Conservation (phyloP, 2,797 vertebrate species). For the Sarcoramphus papa region DNA sequence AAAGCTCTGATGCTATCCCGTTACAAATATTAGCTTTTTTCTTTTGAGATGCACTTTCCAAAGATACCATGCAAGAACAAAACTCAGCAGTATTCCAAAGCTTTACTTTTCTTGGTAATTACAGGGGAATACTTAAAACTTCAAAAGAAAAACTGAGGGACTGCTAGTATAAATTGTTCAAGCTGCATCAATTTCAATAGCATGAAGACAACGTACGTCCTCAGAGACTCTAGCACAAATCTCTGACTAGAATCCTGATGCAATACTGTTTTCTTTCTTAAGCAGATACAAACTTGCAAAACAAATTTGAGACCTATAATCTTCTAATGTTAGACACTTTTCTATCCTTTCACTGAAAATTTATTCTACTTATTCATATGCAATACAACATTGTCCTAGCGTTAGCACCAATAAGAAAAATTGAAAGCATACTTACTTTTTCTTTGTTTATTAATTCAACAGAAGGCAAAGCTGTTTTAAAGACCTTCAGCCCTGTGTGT, state of each 20-base stretch:
- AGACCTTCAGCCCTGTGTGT: neutral
- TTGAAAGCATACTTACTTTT: constrained; percentile 22
- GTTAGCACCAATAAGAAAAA: neutral
- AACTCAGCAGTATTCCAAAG: neutral
- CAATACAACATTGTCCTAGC: neutral
- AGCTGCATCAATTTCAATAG: neutral
- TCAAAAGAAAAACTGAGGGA: neutral
- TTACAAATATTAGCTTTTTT: neutral
- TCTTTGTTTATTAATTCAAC: neutral
- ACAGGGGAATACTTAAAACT: neutral
- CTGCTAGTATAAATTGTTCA: neutral
- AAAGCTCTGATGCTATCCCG: neutral
- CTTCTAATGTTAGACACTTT: neutral
- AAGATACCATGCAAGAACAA: neutral
- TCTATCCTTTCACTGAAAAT: neutral
- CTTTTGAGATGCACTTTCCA: neutral
- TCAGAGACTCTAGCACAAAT: neutral
- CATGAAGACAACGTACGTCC: neutral
- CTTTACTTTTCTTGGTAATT: neutral
- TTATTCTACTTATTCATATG: neutral
- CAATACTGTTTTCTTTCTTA: neutral
- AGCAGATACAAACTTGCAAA: neutral
- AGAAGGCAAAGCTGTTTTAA: neutral
- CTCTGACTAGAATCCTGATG: neutral
- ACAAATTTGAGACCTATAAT: neutral